These are phyloP conservation scores for Pogonus chalceus DNA, from an alignment of 1,140 invertebrate species.

Conservation along the genomic window DNA sequence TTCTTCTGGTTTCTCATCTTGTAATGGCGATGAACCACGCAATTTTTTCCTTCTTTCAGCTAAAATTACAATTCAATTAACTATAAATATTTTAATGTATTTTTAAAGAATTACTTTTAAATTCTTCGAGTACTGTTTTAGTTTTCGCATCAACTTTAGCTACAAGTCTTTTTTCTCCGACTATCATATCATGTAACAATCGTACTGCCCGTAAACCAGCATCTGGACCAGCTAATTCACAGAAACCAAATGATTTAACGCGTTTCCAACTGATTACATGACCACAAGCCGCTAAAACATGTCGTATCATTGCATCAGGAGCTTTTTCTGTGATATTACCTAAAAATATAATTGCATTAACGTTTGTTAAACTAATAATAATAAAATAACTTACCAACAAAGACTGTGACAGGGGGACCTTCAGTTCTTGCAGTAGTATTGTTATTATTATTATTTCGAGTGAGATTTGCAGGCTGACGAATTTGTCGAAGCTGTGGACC, in stretches of 20 bases:
- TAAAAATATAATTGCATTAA: constrained; percentile 18
- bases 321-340: constrained; percentile 96
- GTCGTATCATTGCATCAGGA: constrained; percentile 88
- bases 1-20: constrained; percentile 46
- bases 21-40: constrained; percentile 44
- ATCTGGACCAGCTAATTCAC: constrained; percentile 91
- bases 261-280: constrained; percentile 94
- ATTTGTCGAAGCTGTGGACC: constrained; percentile 33
- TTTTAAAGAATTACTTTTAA: constrained; percentile 67
- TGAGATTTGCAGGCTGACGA: constrained; percentile 34
- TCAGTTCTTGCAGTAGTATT: constrained; percentile 24
- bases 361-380: neutral
- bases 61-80: constrained; percentile 22
- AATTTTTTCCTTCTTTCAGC: constrained; percentile 50
- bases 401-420: constrained; percentile 91
- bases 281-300: constrained; percentile 84
- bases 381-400: constrained; percentile 53
- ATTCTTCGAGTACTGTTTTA: constrained; percentile 86
- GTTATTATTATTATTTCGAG: constrained; percentile 29
- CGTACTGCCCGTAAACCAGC: constrained; percentile 89
- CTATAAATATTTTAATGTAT: constrained; percentile 11
- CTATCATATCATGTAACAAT: constrained; percentile 85
- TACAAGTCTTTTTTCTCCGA: constrained; percentile 87
- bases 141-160: constrained; percentile 98
- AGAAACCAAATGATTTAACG: constrained; percentile 97